A percentile compares a stretch with the other conserved stretches of the same genome.
Evolutionary conservation across 1,140 invertebrate species (phyloP).

Genomic region (Lucilia cuprina): DNA sequence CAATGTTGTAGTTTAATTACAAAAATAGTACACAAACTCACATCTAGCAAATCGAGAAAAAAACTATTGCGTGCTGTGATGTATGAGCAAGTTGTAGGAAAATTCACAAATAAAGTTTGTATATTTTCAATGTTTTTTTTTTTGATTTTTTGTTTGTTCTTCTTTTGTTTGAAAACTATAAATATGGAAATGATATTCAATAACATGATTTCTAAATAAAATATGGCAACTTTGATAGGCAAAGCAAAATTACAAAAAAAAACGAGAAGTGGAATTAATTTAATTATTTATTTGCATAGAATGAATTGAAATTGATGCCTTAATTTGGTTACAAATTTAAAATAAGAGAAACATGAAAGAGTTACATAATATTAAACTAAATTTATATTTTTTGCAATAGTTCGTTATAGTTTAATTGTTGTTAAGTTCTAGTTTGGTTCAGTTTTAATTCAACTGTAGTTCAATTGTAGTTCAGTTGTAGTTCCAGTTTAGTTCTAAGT

Average conservation of each 20-base stretch:
- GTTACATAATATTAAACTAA: too few relatives aligned
- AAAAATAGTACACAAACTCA: not conserved
- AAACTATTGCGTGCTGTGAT: not conserved
- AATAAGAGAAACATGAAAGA: too few relatives aligned
- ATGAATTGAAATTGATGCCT: not conserved
- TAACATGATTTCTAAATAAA: slow-evolving; percentile 16
- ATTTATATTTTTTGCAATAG: too few relatives aligned
- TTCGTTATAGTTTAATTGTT: too few relatives aligned
- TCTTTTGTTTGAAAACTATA: not conserved
- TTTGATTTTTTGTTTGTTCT: not conserved
- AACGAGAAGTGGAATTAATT: not conserved
- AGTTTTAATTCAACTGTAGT: too few relatives aligned
- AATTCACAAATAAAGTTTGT: not conserved
- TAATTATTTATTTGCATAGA: not conserved
- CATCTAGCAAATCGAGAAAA: not conserved
- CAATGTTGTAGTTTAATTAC: slow-evolving; percentile 26
- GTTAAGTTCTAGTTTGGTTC: too few relatives aligned
- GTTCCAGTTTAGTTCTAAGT: too few relatives aligned
- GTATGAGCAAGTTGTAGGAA: not conserved
- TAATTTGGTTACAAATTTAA: too few relatives aligned
- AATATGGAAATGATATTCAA: slow-evolving; percentile 31
- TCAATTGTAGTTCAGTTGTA: too few relatives aligned
- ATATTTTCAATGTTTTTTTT: not conserved
- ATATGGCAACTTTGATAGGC: slow-evolving; percentile 26
- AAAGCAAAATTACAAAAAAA: not conserved